Percentiles rank a stretch among this genome's conserved stretches.
Conservation (phyloP, 1,140 invertebrate species). For the Drosophila nannoptera region DNA sequence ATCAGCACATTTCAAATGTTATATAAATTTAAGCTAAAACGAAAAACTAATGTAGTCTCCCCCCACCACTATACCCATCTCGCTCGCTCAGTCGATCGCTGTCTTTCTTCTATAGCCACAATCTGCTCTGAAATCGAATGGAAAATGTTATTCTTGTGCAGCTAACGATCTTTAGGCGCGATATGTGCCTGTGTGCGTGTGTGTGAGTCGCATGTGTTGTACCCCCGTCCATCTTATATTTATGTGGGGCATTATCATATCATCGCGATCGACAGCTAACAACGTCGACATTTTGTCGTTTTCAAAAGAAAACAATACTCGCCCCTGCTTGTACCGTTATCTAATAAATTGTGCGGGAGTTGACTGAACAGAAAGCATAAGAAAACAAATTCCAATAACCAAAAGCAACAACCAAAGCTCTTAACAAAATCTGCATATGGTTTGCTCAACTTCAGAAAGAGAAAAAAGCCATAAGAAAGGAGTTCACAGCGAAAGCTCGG, state of each 20-base stretch:
- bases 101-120: not conserved
- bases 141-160: constrained; percentile 55
- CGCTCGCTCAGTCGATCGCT: not conserved
- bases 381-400: constrained; percentile 12
- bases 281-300: constrained; percentile 71
- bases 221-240: constrained; percentile 39
- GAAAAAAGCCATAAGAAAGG: constrained; percentile 53
- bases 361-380: constrained; percentile 43
- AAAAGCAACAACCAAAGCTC: constrained; percentile 16
- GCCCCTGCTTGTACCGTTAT: constrained; percentile 50
- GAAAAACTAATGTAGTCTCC: constrained; percentile 29
- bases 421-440: constrained; percentile 57
- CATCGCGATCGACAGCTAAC: constrained; percentile 64
- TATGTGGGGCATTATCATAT: constrained; percentile 65
- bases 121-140: constrained; percentile 43
- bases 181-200: constrained; percentile 43
- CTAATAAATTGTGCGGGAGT: constrained; percentile 75
- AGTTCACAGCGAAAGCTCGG: constrained; percentile 68
- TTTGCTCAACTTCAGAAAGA: constrained; percentile 41
- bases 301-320: constrained; percentile 64
- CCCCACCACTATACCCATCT: constrained; percentile 22
- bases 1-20: constrained; percentile 24
- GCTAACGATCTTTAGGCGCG: constrained; percentile 57
- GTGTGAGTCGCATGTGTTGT: constrained; percentile 22
- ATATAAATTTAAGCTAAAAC: constrained; percentile 62